These are phyloP conservation scores for Amphipyra tragopoginis DNA, from an alignment of 2,888 invertebrate genomes.

Conservation along the genomic window DNA sequence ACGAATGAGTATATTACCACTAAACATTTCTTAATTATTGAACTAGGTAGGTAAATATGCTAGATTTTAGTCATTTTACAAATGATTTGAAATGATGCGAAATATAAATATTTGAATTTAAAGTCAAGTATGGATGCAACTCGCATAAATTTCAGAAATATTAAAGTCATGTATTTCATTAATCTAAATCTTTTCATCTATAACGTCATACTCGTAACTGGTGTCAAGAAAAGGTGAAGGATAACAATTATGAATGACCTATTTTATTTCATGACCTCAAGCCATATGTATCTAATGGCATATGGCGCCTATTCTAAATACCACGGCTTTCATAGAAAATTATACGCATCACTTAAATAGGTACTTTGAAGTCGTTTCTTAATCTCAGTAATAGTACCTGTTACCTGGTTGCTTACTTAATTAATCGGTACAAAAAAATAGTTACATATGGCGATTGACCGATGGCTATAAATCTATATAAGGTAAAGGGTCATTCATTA, in stretches of 20 bases:
- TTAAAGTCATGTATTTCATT: background rate
- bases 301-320: slow-evolving; percentile 1
- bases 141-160: too few species aligned
- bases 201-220: background rate
- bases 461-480: slow-evolving; percentile 64
- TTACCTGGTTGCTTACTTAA: slow-evolving; percentile 38
- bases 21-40: slow-evolving; percentile 24
- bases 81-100: too few species aligned
- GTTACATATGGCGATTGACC: slow-evolving; percentile 62
- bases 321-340: slow-evolving; percentile 10
- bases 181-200: background rate
- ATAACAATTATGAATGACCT: slow-evolving; percentile 8
- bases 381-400: slow-evolving; percentile 29
- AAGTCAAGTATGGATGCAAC: too few species aligned
- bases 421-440: slow-evolving; percentile 52
- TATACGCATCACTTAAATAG: background rate
- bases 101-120: too few species aligned
- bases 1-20: slow-evolving; percentile 31
- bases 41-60: background rate
- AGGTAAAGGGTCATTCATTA: slow-evolving; percentile 74
- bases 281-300: background rate
- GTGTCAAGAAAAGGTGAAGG: slow-evolving; percentile 28
- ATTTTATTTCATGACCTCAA: slow-evolving; percentile 31
- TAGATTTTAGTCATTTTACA: too few species aligned
- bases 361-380: slow-evolving; percentile 11